A percentile compares a stretch with the other conserved stretches of the same genome.
Evolutionary conservation across 2,113 vertebrate genomes (phyloP).

Genomic region (Petaurus breviceps): DNA sequence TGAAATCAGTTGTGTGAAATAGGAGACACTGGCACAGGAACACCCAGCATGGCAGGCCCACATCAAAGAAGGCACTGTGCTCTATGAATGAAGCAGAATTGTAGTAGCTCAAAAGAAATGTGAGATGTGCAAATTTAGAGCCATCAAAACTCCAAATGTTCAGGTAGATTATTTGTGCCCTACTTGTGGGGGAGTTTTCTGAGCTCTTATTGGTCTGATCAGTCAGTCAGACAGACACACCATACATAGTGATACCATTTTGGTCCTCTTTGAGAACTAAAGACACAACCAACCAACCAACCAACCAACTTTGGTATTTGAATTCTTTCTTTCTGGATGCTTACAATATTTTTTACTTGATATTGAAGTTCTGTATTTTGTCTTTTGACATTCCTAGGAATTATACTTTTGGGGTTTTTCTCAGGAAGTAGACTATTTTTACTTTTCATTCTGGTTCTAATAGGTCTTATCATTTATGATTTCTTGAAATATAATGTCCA

Average conservation of each 20-base stretch:
- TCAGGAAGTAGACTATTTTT: not conserved
- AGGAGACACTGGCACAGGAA: not conserved
- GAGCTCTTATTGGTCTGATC: too few species aligned
- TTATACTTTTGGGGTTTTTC: not conserved
- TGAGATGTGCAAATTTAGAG: not conserved
- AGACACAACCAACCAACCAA: not conserved
- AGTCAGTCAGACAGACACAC: not conserved
- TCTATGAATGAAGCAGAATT: too few species aligned
- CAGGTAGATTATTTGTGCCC: not conserved
- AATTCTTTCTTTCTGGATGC: not conserved
- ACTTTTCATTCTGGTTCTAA: not conserved
- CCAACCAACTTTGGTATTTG: not conserved
- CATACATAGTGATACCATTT: not conserved
- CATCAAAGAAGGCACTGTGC: too few species aligned
- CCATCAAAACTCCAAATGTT: not conserved
- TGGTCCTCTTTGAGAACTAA: not conserved
- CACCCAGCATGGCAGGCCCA: not conserved
- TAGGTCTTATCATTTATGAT: not conserved
- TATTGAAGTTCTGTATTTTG: not conserved
- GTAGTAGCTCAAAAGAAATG: not conserved
- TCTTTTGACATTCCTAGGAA: not conserved
- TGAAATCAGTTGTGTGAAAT: not conserved
- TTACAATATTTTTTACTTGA: not conserved
- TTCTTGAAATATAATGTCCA: not conserved
- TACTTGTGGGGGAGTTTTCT: not conserved